Conservation (phyloP, 64 coral and sea anemone genomes). For the Stylophora pistillata region DNA sequence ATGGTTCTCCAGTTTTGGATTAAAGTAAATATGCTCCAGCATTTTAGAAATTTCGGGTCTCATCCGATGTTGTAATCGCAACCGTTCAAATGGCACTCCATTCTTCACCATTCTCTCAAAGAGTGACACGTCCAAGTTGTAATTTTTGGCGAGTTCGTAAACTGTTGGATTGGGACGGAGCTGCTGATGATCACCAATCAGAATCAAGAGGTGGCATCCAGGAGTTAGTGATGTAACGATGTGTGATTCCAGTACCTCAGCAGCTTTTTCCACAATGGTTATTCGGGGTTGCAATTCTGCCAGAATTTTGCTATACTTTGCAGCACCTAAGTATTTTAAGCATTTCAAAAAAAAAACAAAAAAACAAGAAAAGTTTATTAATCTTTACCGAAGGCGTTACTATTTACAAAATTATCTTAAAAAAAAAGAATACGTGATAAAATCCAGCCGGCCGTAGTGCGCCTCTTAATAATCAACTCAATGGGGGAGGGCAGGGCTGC, state of each 20-base stretch:
- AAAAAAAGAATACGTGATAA: no score
- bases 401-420: no score
- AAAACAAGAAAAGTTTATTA: no score
- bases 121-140: constrained; percentile 79
- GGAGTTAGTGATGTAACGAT: constrained; percentile 87
- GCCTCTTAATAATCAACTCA: no score
- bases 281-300: constrained; percentile 77
- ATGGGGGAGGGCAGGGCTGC: no score
- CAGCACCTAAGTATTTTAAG: constrained; percentile 73
- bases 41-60: constrained; percentile 87
- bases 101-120: constrained; percentile 90
- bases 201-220: constrained; percentile 84
- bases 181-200: constrained; percentile 90
- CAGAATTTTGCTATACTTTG: constrained; percentile 75
- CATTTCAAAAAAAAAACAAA: no score
- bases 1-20: constrained; percentile 72
- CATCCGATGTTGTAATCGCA: constrained; percentile 85
- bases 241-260: constrained; percentile 96
- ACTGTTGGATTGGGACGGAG: constrained; percentile 86
- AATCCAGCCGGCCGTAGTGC: no score
- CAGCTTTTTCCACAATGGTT: constrained; percentile 93
- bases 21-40: constrained; percentile 72
- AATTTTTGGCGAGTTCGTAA: constrained; percentile 74
- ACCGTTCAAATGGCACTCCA: constrained; percentile 59
- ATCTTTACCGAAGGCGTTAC: no score